Conservation (phyloP, 2,888 invertebrate genomes). For the Fragum whitleyi region DNA sequence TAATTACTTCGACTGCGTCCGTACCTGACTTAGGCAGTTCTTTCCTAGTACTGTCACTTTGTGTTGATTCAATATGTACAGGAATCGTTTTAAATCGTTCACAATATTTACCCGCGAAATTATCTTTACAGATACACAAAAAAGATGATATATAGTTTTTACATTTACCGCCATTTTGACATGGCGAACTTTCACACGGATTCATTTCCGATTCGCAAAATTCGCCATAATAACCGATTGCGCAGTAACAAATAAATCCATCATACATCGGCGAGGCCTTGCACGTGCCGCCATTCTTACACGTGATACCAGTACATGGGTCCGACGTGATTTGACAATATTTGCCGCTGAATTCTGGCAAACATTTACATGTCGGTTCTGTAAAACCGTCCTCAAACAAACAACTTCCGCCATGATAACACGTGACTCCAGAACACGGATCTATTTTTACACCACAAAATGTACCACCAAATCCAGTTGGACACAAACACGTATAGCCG, state of each 20-base stretch:
- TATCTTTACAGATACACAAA: slow-evolving; percentile 69
- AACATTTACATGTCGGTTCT: slow-evolving; percentile 66
- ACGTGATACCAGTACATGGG: slow-evolving; percentile 65
- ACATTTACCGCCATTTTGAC: slow-evolving; percentile 71
- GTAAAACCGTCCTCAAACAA: slow-evolving; percentile 34
- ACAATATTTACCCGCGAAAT: slow-evolving; percentile 66
- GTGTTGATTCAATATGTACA: not conserved
- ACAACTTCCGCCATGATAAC: slow-evolving; percentile 71
- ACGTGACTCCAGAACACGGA: slow-evolving; percentile 64
- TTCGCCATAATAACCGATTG: slow-evolving; percentile 66
- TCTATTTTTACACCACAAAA: slow-evolving; percentile 56
- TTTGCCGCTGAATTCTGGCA: slow-evolving; percentile 65
- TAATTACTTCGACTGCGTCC: not conserved
- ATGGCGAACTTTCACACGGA: slow-evolving; percentile 67
- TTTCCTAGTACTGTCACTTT: slow-evolving; percentile 20
- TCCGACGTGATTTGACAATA: slow-evolving; percentile 68
- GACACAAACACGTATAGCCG: slow-evolving; percentile 52
- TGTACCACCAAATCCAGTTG: slow-evolving; percentile 45
- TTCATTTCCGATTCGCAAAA: slow-evolving; percentile 69
- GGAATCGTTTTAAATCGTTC: slow-evolving; percentile 33
- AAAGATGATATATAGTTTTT: slow-evolving; percentile 66
- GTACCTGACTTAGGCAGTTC: not conserved
- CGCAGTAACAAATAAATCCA: slow-evolving; percentile 66
- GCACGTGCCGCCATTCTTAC: slow-evolving; percentile 72
- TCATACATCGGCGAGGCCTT: slow-evolving; percentile 63